Percentiles rank a stretch among this genome's conserved stretches.
These are phyloP conservation scores for Seira sanloemensis DNA, from an alignment of 2,888 invertebrate species.

Conservation along the genomic window DNA sequence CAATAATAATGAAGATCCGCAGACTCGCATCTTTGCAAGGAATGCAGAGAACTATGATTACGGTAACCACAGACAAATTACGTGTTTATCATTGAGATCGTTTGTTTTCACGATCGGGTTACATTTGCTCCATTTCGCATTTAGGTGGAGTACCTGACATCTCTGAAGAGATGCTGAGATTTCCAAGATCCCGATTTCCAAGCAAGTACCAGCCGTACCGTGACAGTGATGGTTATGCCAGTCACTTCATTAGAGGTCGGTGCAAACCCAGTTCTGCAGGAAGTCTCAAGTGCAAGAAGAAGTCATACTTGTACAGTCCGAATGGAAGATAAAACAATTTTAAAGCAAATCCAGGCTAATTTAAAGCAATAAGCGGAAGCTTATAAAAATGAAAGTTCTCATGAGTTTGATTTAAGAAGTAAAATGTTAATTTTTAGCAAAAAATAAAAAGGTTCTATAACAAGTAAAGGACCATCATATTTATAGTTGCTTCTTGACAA, in stretches of 20 bases:
- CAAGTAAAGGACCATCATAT: too few species aligned
- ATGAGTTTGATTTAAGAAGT: too few species aligned
- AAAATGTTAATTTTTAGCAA: too few species aligned
- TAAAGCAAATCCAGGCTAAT: background rate
- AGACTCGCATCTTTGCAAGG: background rate
- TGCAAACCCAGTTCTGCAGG: conserved; percentile 29
- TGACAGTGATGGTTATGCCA: too few species aligned
- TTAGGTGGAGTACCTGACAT: conserved; percentile 14
- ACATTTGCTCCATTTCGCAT: background rate
- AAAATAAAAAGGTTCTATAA: too few species aligned
- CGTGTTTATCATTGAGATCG: background rate
- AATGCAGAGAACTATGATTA: background rate
- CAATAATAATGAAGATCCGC: background rate
- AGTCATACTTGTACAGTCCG: conserved; percentile 12
- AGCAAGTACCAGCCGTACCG: background rate
- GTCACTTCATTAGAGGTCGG: background rate
- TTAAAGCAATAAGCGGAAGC: background rate
- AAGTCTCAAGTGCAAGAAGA: conserved; percentile 25
- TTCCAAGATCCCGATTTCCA: conserved; percentile 28
- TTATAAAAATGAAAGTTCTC: too few species aligned
- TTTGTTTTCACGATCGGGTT: background rate
- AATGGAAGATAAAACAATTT: background rate
- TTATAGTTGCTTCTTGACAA: too few species aligned
- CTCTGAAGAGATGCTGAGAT: conserved; percentile 28
- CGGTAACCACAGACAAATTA: background rate